These are phyloP conservation scores for Glomeris maerens DNA, from an alignment of 1,140 invertebrate species.

Conservation along the genomic window DNA sequence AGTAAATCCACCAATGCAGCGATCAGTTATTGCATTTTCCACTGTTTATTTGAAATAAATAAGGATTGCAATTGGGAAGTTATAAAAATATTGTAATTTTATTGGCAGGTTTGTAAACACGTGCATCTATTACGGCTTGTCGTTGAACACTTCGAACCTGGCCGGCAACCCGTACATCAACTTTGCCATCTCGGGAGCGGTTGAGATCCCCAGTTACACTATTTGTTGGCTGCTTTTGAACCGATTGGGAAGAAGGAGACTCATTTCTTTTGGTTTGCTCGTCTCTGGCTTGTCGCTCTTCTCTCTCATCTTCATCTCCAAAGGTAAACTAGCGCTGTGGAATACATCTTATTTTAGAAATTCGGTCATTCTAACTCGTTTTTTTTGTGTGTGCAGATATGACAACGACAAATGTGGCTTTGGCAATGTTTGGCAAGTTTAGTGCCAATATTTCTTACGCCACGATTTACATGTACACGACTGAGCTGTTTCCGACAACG, in stretches of 20 bases:
- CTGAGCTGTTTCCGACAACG: constrained; percentile 35
- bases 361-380: background rate
- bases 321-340: too few species aligned
- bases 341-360: too few species aligned
- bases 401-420: constrained; percentile 33
- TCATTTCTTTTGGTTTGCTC: constrained; percentile 53
- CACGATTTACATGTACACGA: constrained; percentile 32
- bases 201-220: constrained; percentile 60
- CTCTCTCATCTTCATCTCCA: too few species aligned
- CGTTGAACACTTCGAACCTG: constrained; percentile 58
- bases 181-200: constrained; percentile 55
- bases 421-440: constrained; percentile 66
- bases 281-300: constrained; percentile 46
- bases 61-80: too few species aligned
- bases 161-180: constrained; percentile 59
- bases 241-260: constrained; percentile 50
- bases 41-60: too few species aligned
- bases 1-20: too few species aligned
- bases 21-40: too few species aligned
- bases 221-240: constrained; percentile 52
- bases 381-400: background rate
- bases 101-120: constrained; percentile 54
- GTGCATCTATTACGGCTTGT: constrained; percentile 64
- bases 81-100: too few species aligned
- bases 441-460: constrained; percentile 21